Percentiles rank a stretch among this genome's conserved stretches.
Evolutionary conservation across 2,888 invertebrate genomes (phyloP).

Genomic region (Euplagia quadripunctaria): DNA sequence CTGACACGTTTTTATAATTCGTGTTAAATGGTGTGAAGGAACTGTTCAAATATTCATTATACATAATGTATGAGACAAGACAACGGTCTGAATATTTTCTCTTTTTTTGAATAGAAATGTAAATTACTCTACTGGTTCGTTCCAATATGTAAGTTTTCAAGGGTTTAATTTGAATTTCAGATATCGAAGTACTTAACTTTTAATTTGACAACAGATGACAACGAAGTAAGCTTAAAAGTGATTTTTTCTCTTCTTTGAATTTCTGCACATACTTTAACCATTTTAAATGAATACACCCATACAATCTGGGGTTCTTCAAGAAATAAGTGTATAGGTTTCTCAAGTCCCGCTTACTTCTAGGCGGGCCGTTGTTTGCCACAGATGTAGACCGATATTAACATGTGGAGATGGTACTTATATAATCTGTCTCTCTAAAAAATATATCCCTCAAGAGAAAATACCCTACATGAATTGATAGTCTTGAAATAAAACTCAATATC

Average conservation of each 20-base stretch:
- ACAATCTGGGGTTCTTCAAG: too few relatives aligned
- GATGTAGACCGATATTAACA: too few relatives aligned
- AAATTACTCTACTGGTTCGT: not conserved
- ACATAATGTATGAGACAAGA: constrained; percentile 41
- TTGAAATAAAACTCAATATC: too few relatives aligned
- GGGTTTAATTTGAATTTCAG: not conserved
- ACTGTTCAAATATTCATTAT: constrained; percentile 31
- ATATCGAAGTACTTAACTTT: not conserved
- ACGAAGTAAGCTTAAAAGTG: too few relatives aligned
- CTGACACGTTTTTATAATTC: not conserved
- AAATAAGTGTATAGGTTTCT: too few relatives aligned
- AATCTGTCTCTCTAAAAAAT: too few relatives aligned
- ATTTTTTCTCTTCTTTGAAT: not conserved
- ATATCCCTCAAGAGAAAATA: too few relatives aligned
- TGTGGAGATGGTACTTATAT: not conserved
- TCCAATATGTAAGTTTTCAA: not conserved
- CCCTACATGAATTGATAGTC: too few relatives aligned
- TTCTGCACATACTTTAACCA: not conserved
- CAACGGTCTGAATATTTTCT: not conserved
- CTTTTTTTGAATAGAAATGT: constrained; percentile 4
- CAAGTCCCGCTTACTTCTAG: too few relatives aligned
- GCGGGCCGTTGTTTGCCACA: too few relatives aligned
- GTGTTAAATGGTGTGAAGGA: constrained; percentile 16
- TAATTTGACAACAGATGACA: too few relatives aligned
- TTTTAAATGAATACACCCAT: too few relatives aligned